Conservation (phyloP, 1,140 invertebrate species). For the Dufourea novaeangliae region DNA sequence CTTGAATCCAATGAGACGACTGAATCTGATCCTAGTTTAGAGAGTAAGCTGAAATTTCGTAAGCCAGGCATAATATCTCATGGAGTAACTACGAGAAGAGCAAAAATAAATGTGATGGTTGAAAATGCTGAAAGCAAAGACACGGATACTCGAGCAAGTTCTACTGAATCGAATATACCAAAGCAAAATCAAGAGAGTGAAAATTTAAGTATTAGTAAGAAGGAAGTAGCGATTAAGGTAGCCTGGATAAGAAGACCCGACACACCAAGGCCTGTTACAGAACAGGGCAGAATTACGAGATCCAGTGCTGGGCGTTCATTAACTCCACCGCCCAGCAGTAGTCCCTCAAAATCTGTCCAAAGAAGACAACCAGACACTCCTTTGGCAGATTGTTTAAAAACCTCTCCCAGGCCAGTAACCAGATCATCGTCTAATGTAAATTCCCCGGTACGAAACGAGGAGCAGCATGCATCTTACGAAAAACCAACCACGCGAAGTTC, state of each 20-base stretch:
- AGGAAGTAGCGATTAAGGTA: conserved; percentile 21
- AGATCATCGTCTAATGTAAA: conserved; percentile 44
- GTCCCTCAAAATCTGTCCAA: conserved; percentile 5
- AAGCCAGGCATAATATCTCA: not conserved
- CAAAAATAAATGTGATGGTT: not conserved
- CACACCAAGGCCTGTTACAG: conserved; percentile 21
- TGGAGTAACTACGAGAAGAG: not conserved
- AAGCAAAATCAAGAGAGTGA: conserved; percentile 15
- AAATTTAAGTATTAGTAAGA: not conserved
- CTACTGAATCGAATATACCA: not conserved
- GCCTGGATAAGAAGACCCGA: conserved; percentile 27
- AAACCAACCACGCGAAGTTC: conserved; percentile 60
- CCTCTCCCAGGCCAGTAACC: conserved; percentile 47
- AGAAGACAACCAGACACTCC: conserved; percentile 70
- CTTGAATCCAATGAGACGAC: not conserved
- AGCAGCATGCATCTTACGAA: conserved; percentile 35
- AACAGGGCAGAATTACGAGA: conserved; percentile 54
- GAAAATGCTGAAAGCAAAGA: conserved; percentile 23
- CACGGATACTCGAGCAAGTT: not conserved
- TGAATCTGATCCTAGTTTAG: not conserved
- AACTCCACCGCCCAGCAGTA: conserved; percentile 18
- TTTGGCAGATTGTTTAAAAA: conserved; percentile 45
- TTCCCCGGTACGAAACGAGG: conserved; percentile 31
- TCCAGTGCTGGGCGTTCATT: conserved; percentile 34
- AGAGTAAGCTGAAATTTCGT: conserved; percentile 2